Conservation (phyloP, 2,113 vertebrate genomes). For the Actinemys pallida region DNA sequence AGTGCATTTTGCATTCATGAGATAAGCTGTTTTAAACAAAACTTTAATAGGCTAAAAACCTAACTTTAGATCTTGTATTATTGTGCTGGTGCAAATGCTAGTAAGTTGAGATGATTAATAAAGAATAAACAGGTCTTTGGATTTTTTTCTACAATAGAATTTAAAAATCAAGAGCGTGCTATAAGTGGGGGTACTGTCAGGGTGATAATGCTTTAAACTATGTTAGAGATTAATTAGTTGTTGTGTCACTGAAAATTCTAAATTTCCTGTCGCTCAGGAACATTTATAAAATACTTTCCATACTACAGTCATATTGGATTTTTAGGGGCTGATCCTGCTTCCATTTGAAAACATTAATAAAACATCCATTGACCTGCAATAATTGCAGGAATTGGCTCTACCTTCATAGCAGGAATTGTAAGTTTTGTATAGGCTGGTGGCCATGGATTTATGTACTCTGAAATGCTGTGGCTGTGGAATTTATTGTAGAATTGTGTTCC, state of each 20-base stretch:
- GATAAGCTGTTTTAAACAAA: neutral
- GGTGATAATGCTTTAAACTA: no score
- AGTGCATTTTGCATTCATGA: neutral
- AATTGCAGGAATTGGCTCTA: neutral
- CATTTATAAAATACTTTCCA: neutral
- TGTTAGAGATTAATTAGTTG: fast-evolving
- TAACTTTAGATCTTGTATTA: neutral
- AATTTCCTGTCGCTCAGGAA: fast-evolving
- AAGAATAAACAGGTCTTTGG: neutral
- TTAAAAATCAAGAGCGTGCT: neutral
- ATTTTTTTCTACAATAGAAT: neutral
- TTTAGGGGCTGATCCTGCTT: neutral
- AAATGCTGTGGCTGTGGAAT: neutral
- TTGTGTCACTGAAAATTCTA: neutral
- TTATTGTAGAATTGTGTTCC: neutral
- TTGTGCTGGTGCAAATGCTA: neutral
- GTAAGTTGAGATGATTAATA: neutral
- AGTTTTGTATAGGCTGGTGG: neutral
- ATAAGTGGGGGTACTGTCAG: neutral
- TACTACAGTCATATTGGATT: neutral
- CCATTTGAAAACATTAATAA: neutral
- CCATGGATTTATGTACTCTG: no score
- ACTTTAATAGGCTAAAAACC: neutral
- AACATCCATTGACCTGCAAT: neutral
- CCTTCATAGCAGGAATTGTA: neutral